A percentile compares a stretch with the other conserved stretches of the same genome.
These are phyloP conservation scores for Drosophila teissieri DNA, from an alignment of 1,140 invertebrate species.

Conservation along the genomic window DNA sequence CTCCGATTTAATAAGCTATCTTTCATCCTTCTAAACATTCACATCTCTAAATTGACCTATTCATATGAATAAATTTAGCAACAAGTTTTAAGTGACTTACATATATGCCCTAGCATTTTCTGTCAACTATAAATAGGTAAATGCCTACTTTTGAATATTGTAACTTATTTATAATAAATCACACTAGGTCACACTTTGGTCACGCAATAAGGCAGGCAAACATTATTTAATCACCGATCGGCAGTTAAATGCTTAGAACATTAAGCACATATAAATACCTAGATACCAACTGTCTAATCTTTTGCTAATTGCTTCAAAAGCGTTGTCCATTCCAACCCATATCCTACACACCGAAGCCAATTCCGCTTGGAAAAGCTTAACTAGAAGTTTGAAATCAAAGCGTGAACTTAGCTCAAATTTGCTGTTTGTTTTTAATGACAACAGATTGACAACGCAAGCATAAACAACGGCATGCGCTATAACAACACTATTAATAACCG, in stretches of 20 bases:
- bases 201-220: background rate
- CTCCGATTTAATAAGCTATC: too few species aligned
- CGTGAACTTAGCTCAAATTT: conserved; percentile 47
- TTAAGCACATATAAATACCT: too few species aligned
- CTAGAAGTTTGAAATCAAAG: conserved; percentile 30
- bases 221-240: too few species aligned
- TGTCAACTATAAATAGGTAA: too few species aligned
- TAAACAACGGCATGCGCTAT: conserved; percentile 41
- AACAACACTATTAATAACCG: conserved; percentile 75
- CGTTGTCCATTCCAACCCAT: conserved; percentile 4
- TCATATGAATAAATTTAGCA: too few species aligned
- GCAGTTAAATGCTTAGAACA: too few species aligned
- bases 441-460: conserved; percentile 70
- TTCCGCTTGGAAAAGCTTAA: background rate
- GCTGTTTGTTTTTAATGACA: conserved; percentile 79
- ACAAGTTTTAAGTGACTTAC: too few species aligned
- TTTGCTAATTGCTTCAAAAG: conserved; percentile 13
- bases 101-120: too few species aligned
- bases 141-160: too few species aligned
- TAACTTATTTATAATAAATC: too few species aligned
- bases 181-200: background rate
- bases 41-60: too few species aligned
- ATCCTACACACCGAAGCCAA: background rate
- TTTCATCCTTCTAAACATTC: too few species aligned
- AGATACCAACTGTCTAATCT: background rate